A percentile compares a stretch with the other conserved stretches of the same genome.
phyloP scores from a whole-genome alignment of 2,797 vertebrate species.

The Melanotaenia trifasciata region DNA sequence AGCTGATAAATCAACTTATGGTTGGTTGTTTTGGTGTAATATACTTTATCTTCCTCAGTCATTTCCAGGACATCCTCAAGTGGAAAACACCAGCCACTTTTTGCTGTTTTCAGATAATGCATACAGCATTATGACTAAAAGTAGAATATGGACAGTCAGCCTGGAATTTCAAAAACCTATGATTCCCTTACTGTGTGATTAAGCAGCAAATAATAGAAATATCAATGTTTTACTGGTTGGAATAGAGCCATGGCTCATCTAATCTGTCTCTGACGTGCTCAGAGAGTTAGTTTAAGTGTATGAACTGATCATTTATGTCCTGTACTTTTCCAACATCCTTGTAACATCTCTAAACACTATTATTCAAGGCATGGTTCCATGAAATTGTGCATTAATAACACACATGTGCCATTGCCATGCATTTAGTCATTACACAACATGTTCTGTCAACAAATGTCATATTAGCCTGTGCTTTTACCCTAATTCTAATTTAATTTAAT shows the following conservation, averaged over 20 bases:
- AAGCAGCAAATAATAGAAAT: conserved; percentile 22
- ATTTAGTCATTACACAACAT: background rate
- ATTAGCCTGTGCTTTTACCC: background rate
- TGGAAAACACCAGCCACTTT: conserved; percentile 54
- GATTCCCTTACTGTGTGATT: conserved; percentile 36
- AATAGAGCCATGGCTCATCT: conserved; percentile 10
- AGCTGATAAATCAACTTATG: conserved; percentile 67
- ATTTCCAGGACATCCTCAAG: conserved; percentile 58
- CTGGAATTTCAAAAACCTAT: conserved; percentile 31
- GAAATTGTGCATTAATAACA: background rate
- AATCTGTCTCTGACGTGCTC: conserved; percentile 19
- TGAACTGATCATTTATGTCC: conserved; percentile 37
- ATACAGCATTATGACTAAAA: conserved; percentile 44
- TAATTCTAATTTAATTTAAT: background rate
- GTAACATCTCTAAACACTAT: background rate
- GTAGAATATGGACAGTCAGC: conserved; percentile 31
- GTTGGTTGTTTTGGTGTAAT: conserved; percentile 68
- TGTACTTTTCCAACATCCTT: conserved; percentile 10
- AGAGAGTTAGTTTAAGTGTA: conserved; percentile 20
- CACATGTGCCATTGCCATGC: background rate
- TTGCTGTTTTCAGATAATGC: conserved; percentile 57
- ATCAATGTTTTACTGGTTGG: conserved; percentile 13
- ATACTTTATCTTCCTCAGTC: conserved; percentile 61
- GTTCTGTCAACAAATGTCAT: background rate
- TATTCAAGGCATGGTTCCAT: background rate